Percentiles rank a stretch among this genome's conserved stretches.
Evolutionary conservation across 1,140 invertebrate species (phyloP).

Genomic region (Drosophila hydei): DNA sequence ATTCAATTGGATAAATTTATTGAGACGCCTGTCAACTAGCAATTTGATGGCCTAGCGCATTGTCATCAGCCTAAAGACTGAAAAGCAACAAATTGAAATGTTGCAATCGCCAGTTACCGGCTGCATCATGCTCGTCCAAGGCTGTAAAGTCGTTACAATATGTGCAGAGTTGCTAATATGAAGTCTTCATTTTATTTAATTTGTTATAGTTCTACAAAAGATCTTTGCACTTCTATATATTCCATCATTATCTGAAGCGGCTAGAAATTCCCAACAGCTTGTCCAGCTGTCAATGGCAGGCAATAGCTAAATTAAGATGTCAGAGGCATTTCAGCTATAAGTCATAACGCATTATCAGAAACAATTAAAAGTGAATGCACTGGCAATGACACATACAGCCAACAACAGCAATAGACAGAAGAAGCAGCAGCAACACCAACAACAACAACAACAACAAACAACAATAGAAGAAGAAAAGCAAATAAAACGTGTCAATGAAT

Average conservation of each 20-base stretch:
- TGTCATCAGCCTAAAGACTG: conserved; percentile 34
- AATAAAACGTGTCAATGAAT: conserved; percentile 54
- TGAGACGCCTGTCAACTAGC: conserved; percentile 46
- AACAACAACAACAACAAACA: conserved; percentile 34
- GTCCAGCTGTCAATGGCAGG: conserved; percentile 20
- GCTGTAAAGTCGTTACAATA: no score
- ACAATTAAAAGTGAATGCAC: conserved; percentile 65
- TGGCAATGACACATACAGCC: conserved; percentile 22
- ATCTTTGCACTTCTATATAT: no score
- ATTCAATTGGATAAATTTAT: conserved; percentile 67
- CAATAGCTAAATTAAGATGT: conserved; percentile 71
- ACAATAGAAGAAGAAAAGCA: conserved; percentile 32
- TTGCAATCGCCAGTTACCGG: no score
- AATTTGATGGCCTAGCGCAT: conserved; percentile 37
- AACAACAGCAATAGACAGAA: not conserved
- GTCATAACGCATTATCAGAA: conserved; percentile 69
- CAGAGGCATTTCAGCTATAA: conserved; percentile 56
- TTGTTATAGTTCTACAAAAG: no score
- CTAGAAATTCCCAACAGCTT: no score
- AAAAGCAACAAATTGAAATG: conserved; percentile 1
- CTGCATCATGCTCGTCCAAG: no score
- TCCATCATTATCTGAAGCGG: no score
- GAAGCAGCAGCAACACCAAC: conserved; percentile 37
- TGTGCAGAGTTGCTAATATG: no score
- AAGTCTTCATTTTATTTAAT: no score